phyloP scores from a whole-genome alignment of 30 jellyfish, hydroid and myxozoan genomes.

The Nemopilema nomurai region DNA sequence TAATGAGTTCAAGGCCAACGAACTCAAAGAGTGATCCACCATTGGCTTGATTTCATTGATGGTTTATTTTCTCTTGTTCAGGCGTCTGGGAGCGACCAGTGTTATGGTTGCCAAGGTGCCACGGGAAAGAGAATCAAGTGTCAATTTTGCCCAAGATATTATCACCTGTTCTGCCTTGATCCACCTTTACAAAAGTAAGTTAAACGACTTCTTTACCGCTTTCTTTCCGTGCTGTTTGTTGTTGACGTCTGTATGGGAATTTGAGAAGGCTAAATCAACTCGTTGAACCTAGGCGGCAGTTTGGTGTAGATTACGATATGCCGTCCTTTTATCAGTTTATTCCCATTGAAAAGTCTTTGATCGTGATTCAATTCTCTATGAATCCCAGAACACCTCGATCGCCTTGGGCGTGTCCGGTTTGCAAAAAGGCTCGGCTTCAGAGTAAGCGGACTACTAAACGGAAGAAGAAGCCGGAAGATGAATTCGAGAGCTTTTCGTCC shows the following conservation, averaged over 20 bases:
- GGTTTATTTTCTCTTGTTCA: not conserved
- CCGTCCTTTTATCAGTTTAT: too few species aligned
- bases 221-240: too few species aligned
- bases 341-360: too few species aligned
- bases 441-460: slow-evolving; percentile 61
- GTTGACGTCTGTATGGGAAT: too few species aligned
- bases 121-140: slow-evolving; percentile 82
- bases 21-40: too few species aligned
- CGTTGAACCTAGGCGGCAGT: too few species aligned
- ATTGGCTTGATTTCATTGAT: too few species aligned
- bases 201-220: not conserved
- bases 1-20: too few species aligned
- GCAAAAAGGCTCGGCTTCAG: slow-evolving; percentile 87
- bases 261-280: too few species aligned
- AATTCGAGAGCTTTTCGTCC: slow-evolving; percentile 64
- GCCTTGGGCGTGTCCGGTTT: slow-evolving; percentile 99
- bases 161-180: slow-evolving; percentile 86
- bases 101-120: slow-evolving; percentile 82
- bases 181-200: slow-evolving; percentile 96
- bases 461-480: slow-evolving; percentile 81
- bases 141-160: slow-evolving; percentile 91
- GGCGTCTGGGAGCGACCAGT: slow-evolving; percentile 99
- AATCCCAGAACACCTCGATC: slow-evolving; percentile 88
- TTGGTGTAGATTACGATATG: too few species aligned
- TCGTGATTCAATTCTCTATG: too few species aligned